Base-by-base conservation (phyloP, 2,888 invertebrate genomes). In the Trichacis sp. region DNA sequence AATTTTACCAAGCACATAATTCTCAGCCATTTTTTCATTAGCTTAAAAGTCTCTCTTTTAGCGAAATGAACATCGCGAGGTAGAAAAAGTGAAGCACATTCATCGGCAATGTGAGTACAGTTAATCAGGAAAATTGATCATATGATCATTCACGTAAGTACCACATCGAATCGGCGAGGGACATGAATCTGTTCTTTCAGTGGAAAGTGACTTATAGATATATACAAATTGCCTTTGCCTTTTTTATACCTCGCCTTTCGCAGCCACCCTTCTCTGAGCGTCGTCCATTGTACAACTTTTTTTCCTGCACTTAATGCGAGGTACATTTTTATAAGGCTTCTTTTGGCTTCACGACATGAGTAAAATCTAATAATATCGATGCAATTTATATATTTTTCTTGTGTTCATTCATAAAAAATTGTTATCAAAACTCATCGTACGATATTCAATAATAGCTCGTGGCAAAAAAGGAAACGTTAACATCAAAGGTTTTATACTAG, bases 311-410 rank as follows among this genome's bases (percentile, higher is more conserved):
- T 20, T 24, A 47, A 47, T 47, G 24, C 24, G 18, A 36, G 45
- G 46, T 60, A 64, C 55, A 60, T 64, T 60, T 64, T 56, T 60
- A 59, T 64, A 55, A 60, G 53, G 30, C 46, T 14, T 52, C 53
- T 55, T 49, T 38, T 20, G 43, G 38, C 52, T 53, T 50, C 36
- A 54, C 50, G 55, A 50, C 33, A 24, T n/a, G 18, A 4, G 18
- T 42, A 15, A 1, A 42, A n/a, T 29, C 42, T 40, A 48, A 60
- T 51, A 43, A 48, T 14, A 12, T 20, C 46, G 17, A 20, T 36
- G 17, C 18, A 45, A 58, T 58, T 58, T n/a, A 33, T 33, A 11
- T 6, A 11, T 33, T 33, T 33, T 9, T 33, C 24, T 24, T 8
- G 24, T 24, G 24, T 8, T n/a, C 24, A 5, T 24, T 24, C 8